Percentiles rank a stretch among this genome's conserved stretches.
phyloP scores from a whole-genome alignment of 2,888 invertebrate genomes.

The Drosophila nigricruria region DNA sequence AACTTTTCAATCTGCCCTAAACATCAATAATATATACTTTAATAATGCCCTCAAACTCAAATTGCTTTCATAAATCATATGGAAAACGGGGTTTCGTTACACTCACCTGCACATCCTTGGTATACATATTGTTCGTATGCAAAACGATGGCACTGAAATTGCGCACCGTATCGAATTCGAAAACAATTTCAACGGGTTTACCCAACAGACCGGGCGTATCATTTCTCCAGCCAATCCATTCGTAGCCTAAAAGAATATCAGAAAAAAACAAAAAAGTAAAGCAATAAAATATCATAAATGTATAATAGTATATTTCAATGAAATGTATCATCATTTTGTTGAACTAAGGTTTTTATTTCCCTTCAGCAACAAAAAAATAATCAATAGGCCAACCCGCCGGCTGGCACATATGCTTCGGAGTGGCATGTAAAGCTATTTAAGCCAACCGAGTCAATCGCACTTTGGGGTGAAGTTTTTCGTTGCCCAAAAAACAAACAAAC shows the following conservation, averaged over 20 bases:
- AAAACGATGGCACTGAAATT: slow-evolving; percentile 91
- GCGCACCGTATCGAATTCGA: slow-evolving; percentile 91
- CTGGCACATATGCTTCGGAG: slow-evolving; percentile 42
- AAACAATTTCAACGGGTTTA: slow-evolving; percentile 90
- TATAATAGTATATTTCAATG: slow-evolving; percentile 38
- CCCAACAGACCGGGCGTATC: slow-evolving; percentile 88
- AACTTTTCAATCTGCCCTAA: not conserved
- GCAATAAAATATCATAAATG: slow-evolving; percentile 32
- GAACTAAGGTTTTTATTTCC: slow-evolving; percentile 10
- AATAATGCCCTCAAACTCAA: slow-evolving; percentile 1
- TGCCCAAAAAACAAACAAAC: slow-evolving; percentile 64
- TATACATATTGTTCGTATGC: slow-evolving; percentile 91
- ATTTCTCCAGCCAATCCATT: slow-evolving; percentile 94
- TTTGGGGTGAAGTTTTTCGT: slow-evolving; percentile 67
- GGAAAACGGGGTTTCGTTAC: not conserved
- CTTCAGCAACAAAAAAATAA: slow-evolving; percentile 12
- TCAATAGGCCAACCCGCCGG: slow-evolving; percentile 48
- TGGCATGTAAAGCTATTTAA: slow-evolving; percentile 75
- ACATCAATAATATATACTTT: not conserved
- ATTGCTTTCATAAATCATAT: slow-evolving; percentile 28
- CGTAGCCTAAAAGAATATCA: slow-evolving; percentile 88
- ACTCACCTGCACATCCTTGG: slow-evolving; percentile 90
- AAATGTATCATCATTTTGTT: slow-evolving; percentile 40
- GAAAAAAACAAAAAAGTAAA: slow-evolving; percentile 67
- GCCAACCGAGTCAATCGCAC: slow-evolving; percentile 58